Conservation (phyloP, 2,888 invertebrate species). For the Dioctria rufipes region DNA sequence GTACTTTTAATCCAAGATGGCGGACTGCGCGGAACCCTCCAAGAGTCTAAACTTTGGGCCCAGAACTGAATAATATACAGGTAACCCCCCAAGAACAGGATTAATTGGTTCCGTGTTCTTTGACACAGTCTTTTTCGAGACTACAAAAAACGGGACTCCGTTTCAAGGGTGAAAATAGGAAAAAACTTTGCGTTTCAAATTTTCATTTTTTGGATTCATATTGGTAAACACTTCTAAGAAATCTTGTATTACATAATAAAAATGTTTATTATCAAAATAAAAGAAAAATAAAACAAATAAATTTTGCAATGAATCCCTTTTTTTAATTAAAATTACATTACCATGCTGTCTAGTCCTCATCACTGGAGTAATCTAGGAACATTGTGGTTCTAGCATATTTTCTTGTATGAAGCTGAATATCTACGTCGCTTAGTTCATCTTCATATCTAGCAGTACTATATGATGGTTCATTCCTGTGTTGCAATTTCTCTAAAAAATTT, state of each 20-base stretch:
- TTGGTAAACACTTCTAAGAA: background rate
- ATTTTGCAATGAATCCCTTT: too few relatives aligned
- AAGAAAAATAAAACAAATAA: background rate
- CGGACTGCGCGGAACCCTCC: too few relatives aligned
- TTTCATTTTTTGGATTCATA: background rate
- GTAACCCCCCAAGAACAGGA: slow-evolving; percentile 3
- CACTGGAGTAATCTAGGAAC: background rate
- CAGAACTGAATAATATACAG: too few relatives aligned
- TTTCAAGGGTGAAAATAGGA: background rate
- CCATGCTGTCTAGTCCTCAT: background rate
- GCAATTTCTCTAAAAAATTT: background rate
- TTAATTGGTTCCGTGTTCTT: slow-evolving; percentile 8
- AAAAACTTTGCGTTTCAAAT: too few relatives aligned
- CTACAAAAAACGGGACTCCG: background rate
- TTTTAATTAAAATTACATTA: too few relatives aligned
- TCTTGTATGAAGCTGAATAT: background rate
- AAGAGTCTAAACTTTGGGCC: too few relatives aligned
- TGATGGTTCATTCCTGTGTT: background rate
- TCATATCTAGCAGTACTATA: background rate
- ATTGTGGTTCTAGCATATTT: background rate
- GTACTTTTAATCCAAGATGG: too few relatives aligned
- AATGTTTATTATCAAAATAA: background rate
- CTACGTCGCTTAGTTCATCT: background rate
- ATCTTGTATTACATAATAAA: background rate
- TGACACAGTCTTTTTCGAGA: background rate